Evolutionary conservation across 1,140 invertebrate species (phyloP).

Genomic region (Globodera rostochiensis): DNA sequence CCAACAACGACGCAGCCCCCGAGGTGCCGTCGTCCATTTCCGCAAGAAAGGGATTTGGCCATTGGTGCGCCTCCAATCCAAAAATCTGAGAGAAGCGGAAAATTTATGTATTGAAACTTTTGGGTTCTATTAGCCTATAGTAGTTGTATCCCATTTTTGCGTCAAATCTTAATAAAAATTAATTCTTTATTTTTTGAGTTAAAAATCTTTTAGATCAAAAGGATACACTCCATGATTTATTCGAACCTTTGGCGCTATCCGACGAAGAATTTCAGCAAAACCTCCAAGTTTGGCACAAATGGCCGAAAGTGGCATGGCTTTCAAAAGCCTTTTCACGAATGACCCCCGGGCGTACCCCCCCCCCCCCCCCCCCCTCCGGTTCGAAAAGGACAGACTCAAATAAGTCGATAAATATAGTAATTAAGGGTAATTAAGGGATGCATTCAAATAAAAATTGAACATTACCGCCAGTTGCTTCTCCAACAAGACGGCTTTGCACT

Average conservation of each 20-base stretch:
- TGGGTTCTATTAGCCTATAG: background rate
- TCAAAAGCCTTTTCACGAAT: too few species aligned
- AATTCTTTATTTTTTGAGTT: too few species aligned
- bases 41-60: background rate
- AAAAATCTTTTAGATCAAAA: background rate
- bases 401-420: too few species aligned
- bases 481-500: constrained; percentile 30
- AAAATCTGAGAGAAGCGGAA: constrained; percentile 36
- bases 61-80: constrained; percentile 38
- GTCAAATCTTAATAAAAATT: too few species aligned
- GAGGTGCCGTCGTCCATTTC: constrained; percentile 16
- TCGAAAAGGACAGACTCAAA: too few species aligned
- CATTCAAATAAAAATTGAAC: background rate
- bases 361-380: too few species aligned
- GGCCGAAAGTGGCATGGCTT: too few species aligned
- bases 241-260: background rate
- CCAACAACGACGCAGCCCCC: constrained; percentile 54
- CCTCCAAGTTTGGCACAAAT: too few species aligned
- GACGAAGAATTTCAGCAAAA: background rate
- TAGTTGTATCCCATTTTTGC: too few species aligned
- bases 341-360: too few species aligned
- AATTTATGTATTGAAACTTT: too few species aligned
- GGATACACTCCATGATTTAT: background rate
- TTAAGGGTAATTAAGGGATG: background rate
- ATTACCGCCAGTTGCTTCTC: constrained; percentile 23